A percentile compares a stretch with the other conserved stretches of the same genome.
These are phyloP conservation scores for Ectobius pallidus DNA, from an alignment of 2,888 invertebrate species.

Conservation along the genomic window DNA sequence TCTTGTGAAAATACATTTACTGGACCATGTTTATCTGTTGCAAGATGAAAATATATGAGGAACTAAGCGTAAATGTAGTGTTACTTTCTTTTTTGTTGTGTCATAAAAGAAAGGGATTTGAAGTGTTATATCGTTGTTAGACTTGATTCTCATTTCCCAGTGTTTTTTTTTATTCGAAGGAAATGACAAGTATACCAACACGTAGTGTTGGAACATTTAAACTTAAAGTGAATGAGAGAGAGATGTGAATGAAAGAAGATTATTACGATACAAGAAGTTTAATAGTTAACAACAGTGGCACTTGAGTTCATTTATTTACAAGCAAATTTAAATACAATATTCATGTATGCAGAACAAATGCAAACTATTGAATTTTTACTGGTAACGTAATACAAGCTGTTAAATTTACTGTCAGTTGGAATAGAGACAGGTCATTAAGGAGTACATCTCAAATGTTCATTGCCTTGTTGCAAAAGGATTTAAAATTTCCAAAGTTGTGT, in stretches of 20 bases:
- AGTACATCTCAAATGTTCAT: background rate
- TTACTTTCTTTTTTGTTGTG: conserved; percentile 3
- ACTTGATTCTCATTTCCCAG: conserved; percentile 10
- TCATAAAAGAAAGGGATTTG: conserved; percentile 14
- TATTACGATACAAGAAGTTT: too few species aligned
- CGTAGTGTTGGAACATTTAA: background rate
- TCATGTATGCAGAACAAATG: too few species aligned
- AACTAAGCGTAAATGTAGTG: conserved; percentile 8
- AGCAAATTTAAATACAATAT: background rate
- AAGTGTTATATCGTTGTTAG: conserved; percentile 9
- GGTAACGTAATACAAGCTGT: too few species aligned
- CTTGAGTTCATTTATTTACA: background rate
- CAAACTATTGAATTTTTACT: too few species aligned
- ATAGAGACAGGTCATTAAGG: too few species aligned
- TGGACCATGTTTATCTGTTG: conserved; percentile 17
- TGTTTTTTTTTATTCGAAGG: background rate
- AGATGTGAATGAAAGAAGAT: too few species aligned
- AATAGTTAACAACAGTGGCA: too few species aligned
- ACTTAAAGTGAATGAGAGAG: too few species aligned
- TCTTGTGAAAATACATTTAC: background rate
- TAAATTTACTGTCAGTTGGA: too few species aligned
- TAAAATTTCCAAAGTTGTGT: background rate
- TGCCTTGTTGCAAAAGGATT: background rate
- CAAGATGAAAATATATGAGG: background rate
- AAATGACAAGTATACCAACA: background rate